These are phyloP conservation scores for Pachyrhynchus sulphureomaculatus DNA, from an alignment of 1,140 invertebrate species.

Conservation along the genomic window DNA sequence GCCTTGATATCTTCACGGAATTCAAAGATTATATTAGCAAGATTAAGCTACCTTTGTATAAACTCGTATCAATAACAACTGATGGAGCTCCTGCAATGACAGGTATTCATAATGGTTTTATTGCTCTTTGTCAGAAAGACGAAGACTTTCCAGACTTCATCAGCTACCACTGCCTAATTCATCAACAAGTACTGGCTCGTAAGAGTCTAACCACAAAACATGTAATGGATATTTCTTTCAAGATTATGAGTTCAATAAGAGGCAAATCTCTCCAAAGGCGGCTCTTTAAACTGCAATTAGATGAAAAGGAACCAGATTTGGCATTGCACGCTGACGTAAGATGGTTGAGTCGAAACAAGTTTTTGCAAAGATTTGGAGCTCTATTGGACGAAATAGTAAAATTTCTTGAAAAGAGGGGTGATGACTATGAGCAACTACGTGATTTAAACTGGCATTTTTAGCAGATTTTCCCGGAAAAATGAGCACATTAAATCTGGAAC, in stretches of 20 bases:
- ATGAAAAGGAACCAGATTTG: conserved; percentile 40
- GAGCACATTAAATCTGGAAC: not conserved
- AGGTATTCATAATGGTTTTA: conserved; percentile 41
- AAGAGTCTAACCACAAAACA: conserved; percentile 47
- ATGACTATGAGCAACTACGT: not conserved
- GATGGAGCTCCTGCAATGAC: conserved; percentile 28
- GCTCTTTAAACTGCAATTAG: conserved; percentile 39
- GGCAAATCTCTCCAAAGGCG: conserved; percentile 43
- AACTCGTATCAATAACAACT: conserved; percentile 46
- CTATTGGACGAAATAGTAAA: conserved; percentile 42
- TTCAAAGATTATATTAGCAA: conserved; percentile 41
- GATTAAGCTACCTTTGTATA: conserved; percentile 39
- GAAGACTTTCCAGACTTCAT: conserved; percentile 42
- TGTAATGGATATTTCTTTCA: conserved; percentile 45
- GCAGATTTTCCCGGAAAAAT: too few relatives aligned
- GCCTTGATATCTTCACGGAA: conserved; percentile 43
- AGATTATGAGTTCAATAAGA: conserved; percentile 47
- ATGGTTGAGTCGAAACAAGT: conserved; percentile 42
- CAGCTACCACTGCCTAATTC: conserved; percentile 47
- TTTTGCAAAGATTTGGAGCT: conserved; percentile 44
- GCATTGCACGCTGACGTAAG: conserved; percentile 38
- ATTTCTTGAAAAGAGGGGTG: conserved; percentile 28
- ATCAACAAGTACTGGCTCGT: conserved; percentile 31
- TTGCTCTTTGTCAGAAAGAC: conserved; percentile 41
- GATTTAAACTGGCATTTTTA: too few relatives aligned